A percentile compares a stretch with the other conserved stretches of the same genome.
Conservation (phyloP, 64 coral and sea anemone species). For the Montipora cactus region DNA sequence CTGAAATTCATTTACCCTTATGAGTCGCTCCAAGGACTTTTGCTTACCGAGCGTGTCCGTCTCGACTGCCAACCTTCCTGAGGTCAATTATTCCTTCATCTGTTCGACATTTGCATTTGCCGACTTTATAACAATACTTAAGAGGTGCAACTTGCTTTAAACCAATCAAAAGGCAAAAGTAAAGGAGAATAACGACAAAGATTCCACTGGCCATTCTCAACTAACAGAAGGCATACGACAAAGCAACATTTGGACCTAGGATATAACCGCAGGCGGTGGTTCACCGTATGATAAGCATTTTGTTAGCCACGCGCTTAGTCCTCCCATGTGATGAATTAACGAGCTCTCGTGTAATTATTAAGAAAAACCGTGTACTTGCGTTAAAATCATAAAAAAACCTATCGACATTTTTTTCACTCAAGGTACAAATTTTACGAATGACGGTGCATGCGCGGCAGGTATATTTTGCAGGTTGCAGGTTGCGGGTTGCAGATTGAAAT, state of each 20-base stretch:
- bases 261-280: not conserved
- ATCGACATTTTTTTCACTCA: no score
- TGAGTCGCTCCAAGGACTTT: no score
- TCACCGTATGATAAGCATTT: not conserved
- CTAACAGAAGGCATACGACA: not conserved
- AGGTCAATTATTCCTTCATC: not conserved
- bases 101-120: not conserved
- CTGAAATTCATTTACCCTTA: no score
- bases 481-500: no score
- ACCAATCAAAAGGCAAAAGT: not conserved
- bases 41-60: not conserved
- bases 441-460: no score
- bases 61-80: not conserved
- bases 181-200: not conserved
- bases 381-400: no score
- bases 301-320: not conserved
- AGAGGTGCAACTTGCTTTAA: not conserved
- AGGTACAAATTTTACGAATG: no score
- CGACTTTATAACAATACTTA: not conserved
- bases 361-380: no score
- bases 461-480: no score
- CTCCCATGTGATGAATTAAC: no score
- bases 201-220: not conserved
- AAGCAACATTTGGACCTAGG: not conserved
- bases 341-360: no score